Percentiles rank a stretch among this genome's conserved stretches.
Evolutionary conservation across 1,140 invertebrate genomes (phyloP).

Genomic region (Achatina immaculata): DNA sequence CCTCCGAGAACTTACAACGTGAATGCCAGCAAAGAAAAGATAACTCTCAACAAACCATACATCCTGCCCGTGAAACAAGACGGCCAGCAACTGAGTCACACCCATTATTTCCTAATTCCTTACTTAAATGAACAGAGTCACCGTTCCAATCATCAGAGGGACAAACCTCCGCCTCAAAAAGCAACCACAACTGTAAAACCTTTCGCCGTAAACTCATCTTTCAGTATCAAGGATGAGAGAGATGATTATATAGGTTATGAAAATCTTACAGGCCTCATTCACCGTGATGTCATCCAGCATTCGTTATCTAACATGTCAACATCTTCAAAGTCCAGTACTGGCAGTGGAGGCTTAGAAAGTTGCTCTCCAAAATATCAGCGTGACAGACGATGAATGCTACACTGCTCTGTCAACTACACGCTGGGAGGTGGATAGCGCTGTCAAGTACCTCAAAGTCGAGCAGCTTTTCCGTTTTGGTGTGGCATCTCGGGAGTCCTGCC

Average conservation of each 20-base stretch:
- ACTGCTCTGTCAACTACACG: constrained; percentile 73
- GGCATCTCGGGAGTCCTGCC: constrained; percentile 80
- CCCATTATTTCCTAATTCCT: constrained; percentile 70
- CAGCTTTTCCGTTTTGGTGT: constrained; percentile 82
- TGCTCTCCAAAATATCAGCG: constrained; percentile 52
- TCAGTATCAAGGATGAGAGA: constrained; percentile 25
- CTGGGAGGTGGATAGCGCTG: constrained; percentile 80
- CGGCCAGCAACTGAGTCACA: constrained; percentile 68
- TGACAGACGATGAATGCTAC: constrained; percentile 73
- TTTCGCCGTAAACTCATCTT: constrained; percentile 51
- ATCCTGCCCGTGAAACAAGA: constrained; percentile 66
- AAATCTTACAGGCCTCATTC: constrained; percentile 44
- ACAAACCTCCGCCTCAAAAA: constrained; percentile 44
- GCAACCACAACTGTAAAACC: constrained; percentile 59
- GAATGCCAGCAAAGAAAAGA: background rate
- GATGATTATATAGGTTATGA: constrained; percentile 52
- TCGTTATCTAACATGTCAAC: constrained; percentile 22
- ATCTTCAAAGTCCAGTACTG: background rate
- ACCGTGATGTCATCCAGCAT: background rate
- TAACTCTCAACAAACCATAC: constrained; percentile 38
- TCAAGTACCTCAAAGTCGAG: constrained; percentile 81
- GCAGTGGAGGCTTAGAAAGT: background rate
- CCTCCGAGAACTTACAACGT: constrained; percentile 60
- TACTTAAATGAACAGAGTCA: constrained; percentile 46
- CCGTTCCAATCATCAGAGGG: background rate